Conservation (phyloP, 2,888 invertebrate species). For the Tuberolachnus salignus region DNA sequence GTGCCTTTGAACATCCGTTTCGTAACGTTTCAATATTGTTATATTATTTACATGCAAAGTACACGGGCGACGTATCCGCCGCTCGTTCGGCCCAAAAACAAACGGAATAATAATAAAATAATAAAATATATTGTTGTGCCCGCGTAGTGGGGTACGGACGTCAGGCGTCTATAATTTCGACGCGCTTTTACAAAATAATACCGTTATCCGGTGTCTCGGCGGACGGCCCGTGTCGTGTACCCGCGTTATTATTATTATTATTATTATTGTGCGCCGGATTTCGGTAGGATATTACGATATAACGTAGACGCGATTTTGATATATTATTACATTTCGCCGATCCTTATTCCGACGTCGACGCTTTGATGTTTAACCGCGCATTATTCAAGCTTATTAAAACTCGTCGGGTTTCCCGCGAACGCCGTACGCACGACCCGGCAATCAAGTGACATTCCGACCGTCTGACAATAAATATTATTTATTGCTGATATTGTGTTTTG, state of each 20-base stretch:
- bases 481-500: neutral
- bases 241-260: too few species aligned
- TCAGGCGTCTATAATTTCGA: neutral
- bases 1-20: too few species aligned
- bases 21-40: neutral
- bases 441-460: neutral
- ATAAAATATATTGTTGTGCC: neutral
- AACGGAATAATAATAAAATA: neutral
- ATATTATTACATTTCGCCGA: conserved; percentile 41
- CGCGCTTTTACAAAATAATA: conserved; percentile 14
- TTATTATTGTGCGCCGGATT: neutral
- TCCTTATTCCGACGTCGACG: neutral
- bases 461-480: neutral
- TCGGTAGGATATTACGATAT: too few species aligned
- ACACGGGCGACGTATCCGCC: too few species aligned
- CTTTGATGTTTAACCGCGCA: conserved; percentile 42
- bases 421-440: too few species aligned
- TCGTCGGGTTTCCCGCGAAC: conserved; percentile 14
- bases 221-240: neutral
- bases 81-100: too few species aligned
- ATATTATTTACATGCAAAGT: neutral
- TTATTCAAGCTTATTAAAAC: conserved; percentile 42
- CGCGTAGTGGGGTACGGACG: neutral
- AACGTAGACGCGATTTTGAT: neutral
- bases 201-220: conserved; percentile 1